Evolutionary conservation across 2,113 vertebrate species (phyloP), one percentile per base, ranked within the genome.

Genomic region (Actinemys pallida): DNA sequence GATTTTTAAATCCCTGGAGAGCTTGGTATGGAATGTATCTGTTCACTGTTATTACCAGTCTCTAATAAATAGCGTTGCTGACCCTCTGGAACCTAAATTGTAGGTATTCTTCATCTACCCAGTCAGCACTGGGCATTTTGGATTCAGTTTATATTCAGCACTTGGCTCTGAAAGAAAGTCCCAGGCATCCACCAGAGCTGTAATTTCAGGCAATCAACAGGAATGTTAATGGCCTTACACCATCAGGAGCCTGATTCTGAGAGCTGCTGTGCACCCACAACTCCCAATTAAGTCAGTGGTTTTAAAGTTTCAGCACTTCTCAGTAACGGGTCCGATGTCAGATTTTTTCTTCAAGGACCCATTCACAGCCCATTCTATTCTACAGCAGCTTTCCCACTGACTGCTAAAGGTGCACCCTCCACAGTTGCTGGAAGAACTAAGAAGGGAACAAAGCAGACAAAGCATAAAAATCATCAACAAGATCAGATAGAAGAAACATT

Each of bases 1-100:
- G 93, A 97, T 97, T 97, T 97, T 91, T 92, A 96, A 97, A 96
- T 91, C 96, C 92, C 90, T 39, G 49, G 91, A 96, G 96, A 94
- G 69, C 52, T 87, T 54, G 80, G 94, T 94, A 91, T 92, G 83
- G 92, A 97, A 93, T 47, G 29, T 86, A 76, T 89, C 91, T 94
- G 90, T 86, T 93, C 84, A 93, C 81, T 93, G 86, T 93, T 96
- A 93, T 87, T 97, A 95, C 81, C 81, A 94, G 84, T 89, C 85
- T 94, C 84, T 83, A 93, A 69, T 86, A 95, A 96, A 94, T 78
- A 92, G 83, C 79, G 49, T 6, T 86, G 54, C 90, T 81, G 91
- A 96, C 62, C 62, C 89, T 89, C 83, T 91, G 57, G 83, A 93
- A 95, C 84, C 72, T 94, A 81, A 93, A 86, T 84, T 72, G 56